Percentiles rank a stretch among this genome's conserved stretches.
phyloP scores from a whole-genome alignment of 2,113 vertebrate species.

The Ptilonorhynchus violaceus region DNA sequence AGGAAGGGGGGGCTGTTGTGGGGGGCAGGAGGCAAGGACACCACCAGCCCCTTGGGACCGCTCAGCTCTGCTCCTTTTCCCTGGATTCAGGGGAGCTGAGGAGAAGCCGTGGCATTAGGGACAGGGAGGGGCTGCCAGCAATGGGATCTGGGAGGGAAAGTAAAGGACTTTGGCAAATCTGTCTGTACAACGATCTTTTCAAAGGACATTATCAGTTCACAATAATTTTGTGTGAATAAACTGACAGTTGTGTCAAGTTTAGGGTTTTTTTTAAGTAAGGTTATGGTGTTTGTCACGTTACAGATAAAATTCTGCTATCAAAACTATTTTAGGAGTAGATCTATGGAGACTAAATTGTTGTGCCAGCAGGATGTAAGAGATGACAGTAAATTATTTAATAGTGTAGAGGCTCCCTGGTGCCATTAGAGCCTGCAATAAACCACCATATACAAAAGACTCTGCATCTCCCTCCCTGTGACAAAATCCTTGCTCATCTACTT shows the following conservation, averaged over 20 bases:
- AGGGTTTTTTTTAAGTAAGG: background rate
- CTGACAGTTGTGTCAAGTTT: background rate
- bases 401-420: background rate
- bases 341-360: background rate
- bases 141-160: background rate
- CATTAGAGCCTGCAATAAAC: slow-evolving; percentile 32
- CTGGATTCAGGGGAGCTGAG: background rate
- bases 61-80: background rate
- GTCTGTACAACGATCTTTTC: background rate
- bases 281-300: background rate
- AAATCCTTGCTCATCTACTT: background rate
- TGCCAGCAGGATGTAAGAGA: background rate
- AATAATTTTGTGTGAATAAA: background rate
- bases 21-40: background rate
- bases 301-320: background rate
- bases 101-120: background rate
- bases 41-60: fast-evolving
- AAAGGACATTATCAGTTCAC: background rate
- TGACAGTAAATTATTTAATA: slow-evolving; percentile 46
- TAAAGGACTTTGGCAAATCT: background rate
- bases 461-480: background rate
- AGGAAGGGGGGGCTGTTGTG: background rate
- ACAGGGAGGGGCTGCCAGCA: background rate
- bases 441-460: background rate
- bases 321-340: background rate